Evolutionary conservation across 2,797 vertebrate species (phyloP).

Genomic region (Thamnophis elegans): DNA sequence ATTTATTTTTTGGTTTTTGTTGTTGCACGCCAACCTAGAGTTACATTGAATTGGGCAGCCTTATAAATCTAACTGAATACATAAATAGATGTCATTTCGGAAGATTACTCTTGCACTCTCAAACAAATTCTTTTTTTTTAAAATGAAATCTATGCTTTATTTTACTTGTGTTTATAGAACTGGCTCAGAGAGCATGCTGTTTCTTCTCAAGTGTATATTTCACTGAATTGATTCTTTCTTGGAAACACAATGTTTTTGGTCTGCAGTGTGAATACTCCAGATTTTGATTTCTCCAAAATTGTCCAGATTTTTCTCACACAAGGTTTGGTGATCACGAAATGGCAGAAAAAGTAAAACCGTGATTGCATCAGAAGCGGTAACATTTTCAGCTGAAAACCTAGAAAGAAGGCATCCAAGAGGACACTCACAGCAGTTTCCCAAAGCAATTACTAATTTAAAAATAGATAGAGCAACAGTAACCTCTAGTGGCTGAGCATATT

Average conservation of each 20-base stretch:
- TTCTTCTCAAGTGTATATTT: neutral
- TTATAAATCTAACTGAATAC: neutral
- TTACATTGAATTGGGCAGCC: neutral
- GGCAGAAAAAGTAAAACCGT: neutral
- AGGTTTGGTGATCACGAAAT: neutral
- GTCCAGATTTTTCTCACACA: neutral
- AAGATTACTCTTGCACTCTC: neutral
- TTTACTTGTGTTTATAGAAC: neutral
- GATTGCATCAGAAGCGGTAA: neutral
- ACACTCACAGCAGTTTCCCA: neutral
- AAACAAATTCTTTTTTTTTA: neutral
- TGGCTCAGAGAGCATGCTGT: neutral
- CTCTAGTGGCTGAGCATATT: conserved; percentile 59
- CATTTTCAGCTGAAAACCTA: no score
- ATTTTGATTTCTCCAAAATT: neutral
- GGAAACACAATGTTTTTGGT: neutral
- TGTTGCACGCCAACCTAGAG: neutral
- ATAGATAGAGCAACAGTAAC: conserved; percentile 62
- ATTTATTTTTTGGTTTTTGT: neutral
- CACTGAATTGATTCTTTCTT: neutral
- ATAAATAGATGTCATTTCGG: neutral
- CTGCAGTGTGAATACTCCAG: neutral
- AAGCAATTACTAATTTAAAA: neutral
- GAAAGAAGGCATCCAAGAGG: neutral
- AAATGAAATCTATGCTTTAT: neutral